Evolutionary conservation across 2,888 invertebrate genomes (phyloP), one percentile per base, ranked within the genome.

Genomic region (Xestia sexstrigata): DNA sequence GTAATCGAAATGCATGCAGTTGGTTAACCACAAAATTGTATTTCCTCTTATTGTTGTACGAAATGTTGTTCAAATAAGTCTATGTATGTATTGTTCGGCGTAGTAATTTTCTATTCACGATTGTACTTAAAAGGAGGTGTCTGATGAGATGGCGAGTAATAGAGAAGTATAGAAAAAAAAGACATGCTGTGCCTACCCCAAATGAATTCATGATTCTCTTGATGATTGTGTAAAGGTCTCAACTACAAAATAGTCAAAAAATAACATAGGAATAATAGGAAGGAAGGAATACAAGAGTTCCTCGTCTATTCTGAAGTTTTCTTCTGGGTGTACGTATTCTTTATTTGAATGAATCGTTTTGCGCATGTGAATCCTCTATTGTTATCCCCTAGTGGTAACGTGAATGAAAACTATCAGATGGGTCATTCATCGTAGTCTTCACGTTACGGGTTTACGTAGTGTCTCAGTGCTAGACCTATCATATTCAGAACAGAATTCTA

Each of bases 21-120:
- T 52, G 79, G 71, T 39, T 30, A 8, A 79, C 78, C 71, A 23
- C 71, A 47, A 70, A 63, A 63, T n/a, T 30, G n/a, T 8, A 55
- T 63, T 79, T 63, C 39, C 52, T 63, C 15, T 0, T 47, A 49
- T 71, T 63, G 35, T 70, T 78, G 4, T 78, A 8, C 1, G 20
- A 39, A 42, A 23, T n/a, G 15, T 26, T 63, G 9, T 52, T 55
- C 2, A 15, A 49, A 73, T 17, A 55, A 23, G 17, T 73, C 23
- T 42, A 8, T 30, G 2, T 5, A 42, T 9, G 20, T n/a, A n/a
- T 30, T 1, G 1, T 35, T 35, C 5, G n/a, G 3, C 9, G 17
- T 20, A 20, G 26, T 42, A 20, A 20, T 70, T 55, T 69, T 52
- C 35, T 49, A 35, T 17, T 17, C 3, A n/a, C 7, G 13, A 20